phyloP scores from a whole-genome alignment of 2,113 vertebrate genomes.

The Formicarius rufipectus region DNA sequence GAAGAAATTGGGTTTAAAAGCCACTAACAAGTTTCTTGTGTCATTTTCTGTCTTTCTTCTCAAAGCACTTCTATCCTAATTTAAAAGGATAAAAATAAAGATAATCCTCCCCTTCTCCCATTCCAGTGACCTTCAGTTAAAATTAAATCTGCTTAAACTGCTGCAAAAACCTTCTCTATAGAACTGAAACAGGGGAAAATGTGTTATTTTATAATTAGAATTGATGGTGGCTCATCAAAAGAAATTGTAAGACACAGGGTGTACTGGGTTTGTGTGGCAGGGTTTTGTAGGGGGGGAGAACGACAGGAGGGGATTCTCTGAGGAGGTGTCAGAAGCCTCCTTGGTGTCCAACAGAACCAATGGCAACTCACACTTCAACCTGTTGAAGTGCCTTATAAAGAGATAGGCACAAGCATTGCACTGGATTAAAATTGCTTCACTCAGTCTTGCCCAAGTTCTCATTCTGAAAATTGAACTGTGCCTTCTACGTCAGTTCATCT shows the following conservation, averaged over 20 bases:
- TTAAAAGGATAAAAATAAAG: not conserved
- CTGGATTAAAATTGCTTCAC: not conserved
- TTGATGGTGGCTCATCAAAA: not conserved
- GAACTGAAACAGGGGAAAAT: not conserved
- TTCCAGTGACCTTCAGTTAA: not conserved
- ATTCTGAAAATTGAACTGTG: not conserved
- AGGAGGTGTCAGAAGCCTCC: not conserved
- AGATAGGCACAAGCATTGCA: not conserved
- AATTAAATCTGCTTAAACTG: not conserved
- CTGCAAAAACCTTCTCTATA: not conserved
- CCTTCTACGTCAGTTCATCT: not conserved
- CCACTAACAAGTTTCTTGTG: not conserved
- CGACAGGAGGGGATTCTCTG: not conserved
- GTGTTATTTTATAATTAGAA: not conserved
- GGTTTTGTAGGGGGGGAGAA: not conserved
- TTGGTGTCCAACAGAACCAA: not conserved
- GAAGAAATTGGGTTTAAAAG: not conserved
- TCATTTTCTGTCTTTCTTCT: not conserved
- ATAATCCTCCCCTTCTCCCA: not conserved
- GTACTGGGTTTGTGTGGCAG: not conserved
- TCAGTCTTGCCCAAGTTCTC: not conserved
- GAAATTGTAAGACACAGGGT: not conserved
- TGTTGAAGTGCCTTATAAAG: not conserved
- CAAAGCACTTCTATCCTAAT: not conserved
- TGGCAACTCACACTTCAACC: accelerated